Evolutionary conservation across 2,113 vertebrate genomes (phyloP).

Genomic region (Grantiella picta): DNA sequence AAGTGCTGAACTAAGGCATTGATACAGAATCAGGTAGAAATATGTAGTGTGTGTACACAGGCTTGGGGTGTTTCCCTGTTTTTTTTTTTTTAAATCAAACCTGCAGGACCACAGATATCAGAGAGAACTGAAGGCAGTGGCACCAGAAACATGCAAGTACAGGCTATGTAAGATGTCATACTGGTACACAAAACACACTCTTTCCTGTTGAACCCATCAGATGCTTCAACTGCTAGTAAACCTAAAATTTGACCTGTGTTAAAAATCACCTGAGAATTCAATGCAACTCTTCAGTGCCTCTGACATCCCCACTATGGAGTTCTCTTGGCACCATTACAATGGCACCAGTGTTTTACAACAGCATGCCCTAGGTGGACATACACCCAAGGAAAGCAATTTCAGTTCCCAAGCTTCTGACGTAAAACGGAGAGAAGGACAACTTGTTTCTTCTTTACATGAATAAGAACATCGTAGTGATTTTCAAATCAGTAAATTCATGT

Average conservation of each 20-base stretch:
- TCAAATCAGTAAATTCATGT: not conserved
- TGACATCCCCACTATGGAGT: not conserved
- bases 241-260: constrained; percentile 3
- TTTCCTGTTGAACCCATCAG: not conserved
- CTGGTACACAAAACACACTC: not conserved
- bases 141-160: not conserved
- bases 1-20: not conserved
- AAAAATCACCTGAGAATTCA: not conserved
- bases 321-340: not conserved
- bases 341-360: not conserved
- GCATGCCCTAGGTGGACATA: not conserved
- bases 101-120: not conserved
- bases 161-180: not conserved
- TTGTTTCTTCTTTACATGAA: not conserved
- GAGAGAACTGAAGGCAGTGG: not conserved
- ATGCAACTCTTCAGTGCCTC: not conserved
- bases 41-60: not conserved
- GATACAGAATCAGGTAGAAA: not conserved
- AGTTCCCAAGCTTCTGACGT: not conserved
- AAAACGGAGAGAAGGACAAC: not conserved
- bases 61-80: not conserved
- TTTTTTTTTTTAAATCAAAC: not conserved
- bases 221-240: not conserved
- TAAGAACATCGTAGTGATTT: not conserved
- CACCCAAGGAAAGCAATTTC: not conserved